Evolutionary conservation across 2,888 invertebrate species (phyloP).

Genomic region (Troides aeacus): DNA sequence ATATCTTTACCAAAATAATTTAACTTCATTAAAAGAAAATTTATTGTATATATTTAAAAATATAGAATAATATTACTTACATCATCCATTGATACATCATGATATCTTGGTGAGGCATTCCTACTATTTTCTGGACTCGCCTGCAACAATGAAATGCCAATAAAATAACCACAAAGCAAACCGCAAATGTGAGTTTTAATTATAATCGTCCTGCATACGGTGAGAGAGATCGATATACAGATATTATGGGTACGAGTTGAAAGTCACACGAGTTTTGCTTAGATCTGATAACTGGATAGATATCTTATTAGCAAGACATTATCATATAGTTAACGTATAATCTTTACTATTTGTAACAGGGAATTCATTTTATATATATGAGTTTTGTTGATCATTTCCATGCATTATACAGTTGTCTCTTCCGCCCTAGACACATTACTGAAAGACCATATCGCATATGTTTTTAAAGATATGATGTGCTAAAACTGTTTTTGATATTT

Average conservation of each 20-base stretch:
- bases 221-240: constrained; percentile 19
- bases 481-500: too few relatives aligned
- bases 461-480: too few relatives aligned
- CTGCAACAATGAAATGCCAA: constrained; percentile 60
- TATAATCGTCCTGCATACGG: background rate
- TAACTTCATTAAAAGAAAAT: too few relatives aligned
- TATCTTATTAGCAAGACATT: too few relatives aligned
- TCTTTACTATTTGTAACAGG: too few relatives aligned
- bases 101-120: constrained; percentile 74
- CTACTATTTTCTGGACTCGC: constrained; percentile 77
- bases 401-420: too few relatives aligned
- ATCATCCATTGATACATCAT: constrained; percentile 76
- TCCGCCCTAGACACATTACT: too few relatives aligned
- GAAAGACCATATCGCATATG: too few relatives aligned
- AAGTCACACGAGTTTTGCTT: constrained; percentile 26
- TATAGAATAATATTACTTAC: constrained; percentile 49
- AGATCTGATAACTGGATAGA: constrained; percentile 26
- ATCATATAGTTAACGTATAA: too few relatives aligned
- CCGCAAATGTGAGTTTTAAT: background rate
- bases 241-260: constrained; percentile 17
- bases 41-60: background rate
- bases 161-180: background rate
- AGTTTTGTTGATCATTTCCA: too few relatives aligned
- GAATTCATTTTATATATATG: too few relatives aligned
- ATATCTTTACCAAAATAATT: too few relatives aligned